Base-by-base conservation (phyloP, 2,113 vertebrate genomes). In the Caracal caracal region DNA sequence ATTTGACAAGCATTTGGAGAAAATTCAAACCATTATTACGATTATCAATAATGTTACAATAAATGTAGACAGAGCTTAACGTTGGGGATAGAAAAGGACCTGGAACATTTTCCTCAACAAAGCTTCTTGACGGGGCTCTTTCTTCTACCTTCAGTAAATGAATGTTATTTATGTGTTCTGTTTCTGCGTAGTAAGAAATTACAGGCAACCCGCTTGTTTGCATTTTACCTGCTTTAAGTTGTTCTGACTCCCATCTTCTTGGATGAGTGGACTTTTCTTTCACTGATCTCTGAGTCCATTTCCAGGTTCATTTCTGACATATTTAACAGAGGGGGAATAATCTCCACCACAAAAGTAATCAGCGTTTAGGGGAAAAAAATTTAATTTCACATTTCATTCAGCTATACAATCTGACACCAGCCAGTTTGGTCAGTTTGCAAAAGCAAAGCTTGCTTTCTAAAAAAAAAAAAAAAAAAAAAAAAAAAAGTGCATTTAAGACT, bases 261-360 rank as follows among this genome's bases (percentile, higher is more conserved):
- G 13, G 28, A 30, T 22, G 49, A 78, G 19, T 87, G 33, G 47
- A 33, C 80, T 53, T 88, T 82, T 75, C 43, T n/a, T 75, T 93
- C 70, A 84, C 43, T 43, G 51, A 84, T 61, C 10, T 43, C 65
- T 28, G 13, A 76, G 43, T 70, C 65, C 24, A 30, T 91, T 93
- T 73, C 61, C 61, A 90, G 51, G 22, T 93, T 88, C 78, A 73
- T 71, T 82, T 86, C 49, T 96, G 82, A 65, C 28, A 70, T 65
- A 68, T 35, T 83, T 78, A 89, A 88, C 7, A 78, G 37, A n/a
- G 30, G 15, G 49, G 17, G 43, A 90, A 53, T 90, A 80, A 87
- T 70, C 11, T 79, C 68, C 24, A 65, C 70, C 71, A 82, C 40
- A 53, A 53, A 92, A 49, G 33, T 43, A 70, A 85, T 49, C 76